These are phyloP conservation scores for Chironomus striatipennis DNA, from an alignment of 1,140 invertebrate genomes.

Conservation along the genomic window DNA sequence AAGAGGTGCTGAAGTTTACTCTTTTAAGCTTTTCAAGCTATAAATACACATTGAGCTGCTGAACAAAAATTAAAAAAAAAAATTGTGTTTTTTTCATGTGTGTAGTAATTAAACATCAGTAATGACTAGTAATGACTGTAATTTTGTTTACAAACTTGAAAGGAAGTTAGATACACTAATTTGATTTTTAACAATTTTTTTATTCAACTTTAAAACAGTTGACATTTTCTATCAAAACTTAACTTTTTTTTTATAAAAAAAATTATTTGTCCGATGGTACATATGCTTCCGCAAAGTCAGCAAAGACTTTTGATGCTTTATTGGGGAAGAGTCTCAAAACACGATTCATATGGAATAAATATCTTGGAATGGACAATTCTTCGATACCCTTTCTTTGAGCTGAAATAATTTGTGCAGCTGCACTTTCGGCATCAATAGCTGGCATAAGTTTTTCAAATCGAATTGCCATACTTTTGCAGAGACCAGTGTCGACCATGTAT, in stretches of 20 bases:
- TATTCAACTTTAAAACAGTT: too few relatives aligned
- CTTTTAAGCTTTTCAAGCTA: background rate
- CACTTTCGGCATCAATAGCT: conserved; percentile 52
- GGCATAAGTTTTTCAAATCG: conserved; percentile 58
- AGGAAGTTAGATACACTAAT: too few relatives aligned
- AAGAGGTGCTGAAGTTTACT: too few relatives aligned
- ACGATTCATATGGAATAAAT: conserved; percentile 30
- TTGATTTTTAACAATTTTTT: too few relatives aligned
- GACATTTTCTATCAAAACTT: too few relatives aligned
- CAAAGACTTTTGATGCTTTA: conserved; percentile 37
- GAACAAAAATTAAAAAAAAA: background rate
- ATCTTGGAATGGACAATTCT: conserved; percentile 46
- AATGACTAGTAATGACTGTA: background rate
- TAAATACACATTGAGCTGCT: background rate
- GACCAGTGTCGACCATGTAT: conserved; percentile 73
- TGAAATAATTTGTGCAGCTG: conserved; percentile 53
- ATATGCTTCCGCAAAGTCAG: conserved; percentile 45
- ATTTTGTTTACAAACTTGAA: too few relatives aligned
- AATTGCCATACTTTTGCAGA: conserved; percentile 66
- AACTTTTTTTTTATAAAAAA: background rate
- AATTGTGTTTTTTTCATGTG: background rate
- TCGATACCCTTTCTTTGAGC: conserved; percentile 51
- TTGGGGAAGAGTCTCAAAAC: conserved; percentile 39
- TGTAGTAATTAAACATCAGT: background rate
- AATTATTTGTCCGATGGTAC: conserved; percentile 41